Evolutionary conservation across 2,113 vertebrate genomes (phyloP), one percentile per base, ranked within the genome.

Genomic region (Muntiacus reevesi): DNA sequence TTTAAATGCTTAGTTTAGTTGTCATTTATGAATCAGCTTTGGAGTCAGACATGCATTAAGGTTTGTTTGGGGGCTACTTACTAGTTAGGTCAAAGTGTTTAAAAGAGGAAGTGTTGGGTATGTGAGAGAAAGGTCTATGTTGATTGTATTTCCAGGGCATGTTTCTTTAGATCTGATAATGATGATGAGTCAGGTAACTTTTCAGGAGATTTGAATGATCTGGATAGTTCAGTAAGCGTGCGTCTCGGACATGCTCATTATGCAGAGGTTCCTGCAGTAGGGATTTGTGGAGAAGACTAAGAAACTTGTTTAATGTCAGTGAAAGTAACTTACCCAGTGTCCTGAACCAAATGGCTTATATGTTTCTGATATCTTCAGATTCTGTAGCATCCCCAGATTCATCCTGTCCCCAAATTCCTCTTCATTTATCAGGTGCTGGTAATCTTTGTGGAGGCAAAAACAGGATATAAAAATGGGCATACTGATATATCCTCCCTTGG

Each of bases 1-100:
- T 93, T 87, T 89, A 82, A 96, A 95, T 96, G 97, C 88, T 67
- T 83, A 91, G 97, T 97, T 96, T 43, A 78, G 97, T 87, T 96
- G 84, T 81, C 87, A n/a, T 91, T 81, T 95, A 40, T 87, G 74
- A 86, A 89, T 81, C 90, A 47, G 30, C 59, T 47, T 93, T 19
- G 16, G 79, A 93, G 87, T 76, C 55, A 93, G 90, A 87, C 55
- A 13, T 87, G 36, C 79, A 13, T 93, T 43, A 92, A 81, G 55
- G 92, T 96, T 60, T 86, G 50, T 45, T 94, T 74, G 78, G 90
- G 78, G 92, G 92, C 25, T 64, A 60, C 21, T 54, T 94, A 50
- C 3, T 78, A 60, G n/a, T 81, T 74, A 97, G 94, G 64, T 47
- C 57, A 4, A 90, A 87, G 40, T 19, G 16, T 81, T 60, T 47